phyloP scores from a whole-genome alignment of 2,113 vertebrate species.

The Holacanthus passer region DNA sequence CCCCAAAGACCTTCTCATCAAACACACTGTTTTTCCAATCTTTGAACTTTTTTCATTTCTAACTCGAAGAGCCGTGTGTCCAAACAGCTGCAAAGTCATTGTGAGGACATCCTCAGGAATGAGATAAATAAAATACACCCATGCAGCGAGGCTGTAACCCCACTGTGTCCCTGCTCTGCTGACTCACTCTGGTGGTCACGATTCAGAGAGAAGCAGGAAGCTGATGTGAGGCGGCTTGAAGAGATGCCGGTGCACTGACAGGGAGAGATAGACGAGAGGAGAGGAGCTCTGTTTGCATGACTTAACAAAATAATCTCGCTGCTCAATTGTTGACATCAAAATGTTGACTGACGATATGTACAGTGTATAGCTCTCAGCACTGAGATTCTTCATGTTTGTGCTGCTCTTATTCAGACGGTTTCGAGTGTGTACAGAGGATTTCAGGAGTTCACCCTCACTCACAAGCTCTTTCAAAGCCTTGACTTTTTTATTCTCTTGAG shows the following conservation, averaged over 20 bases:
- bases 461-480: conserved; percentile 13
- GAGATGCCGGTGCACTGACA: not conserved
- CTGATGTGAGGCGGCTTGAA: conserved; percentile 2
- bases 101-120: not conserved
- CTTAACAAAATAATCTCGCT: conserved; percentile 1
- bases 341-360: not conserved
- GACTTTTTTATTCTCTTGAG: not conserved
- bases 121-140: conserved; percentile 6
- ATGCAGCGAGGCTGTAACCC: not conserved
- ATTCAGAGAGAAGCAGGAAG: conserved; percentile 24
- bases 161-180: conserved; percentile 19
- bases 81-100: conserved; percentile 15
- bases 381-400: not conserved
- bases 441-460: conserved; percentile 1
- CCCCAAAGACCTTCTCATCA: not conserved
- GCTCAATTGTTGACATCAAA: not conserved
- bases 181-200: conserved; percentile 41
- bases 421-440: conserved; percentile 17
- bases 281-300: conserved; percentile 9
- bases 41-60: not conserved
- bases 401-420: conserved; percentile 12
- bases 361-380: conserved; percentile 8
- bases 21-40: not conserved
- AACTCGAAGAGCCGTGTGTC: not conserved
- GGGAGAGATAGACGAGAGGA: not conserved